phyloP scores from a whole-genome alignment of 1,140 invertebrate species.

The Galleria mellonella region DNA sequence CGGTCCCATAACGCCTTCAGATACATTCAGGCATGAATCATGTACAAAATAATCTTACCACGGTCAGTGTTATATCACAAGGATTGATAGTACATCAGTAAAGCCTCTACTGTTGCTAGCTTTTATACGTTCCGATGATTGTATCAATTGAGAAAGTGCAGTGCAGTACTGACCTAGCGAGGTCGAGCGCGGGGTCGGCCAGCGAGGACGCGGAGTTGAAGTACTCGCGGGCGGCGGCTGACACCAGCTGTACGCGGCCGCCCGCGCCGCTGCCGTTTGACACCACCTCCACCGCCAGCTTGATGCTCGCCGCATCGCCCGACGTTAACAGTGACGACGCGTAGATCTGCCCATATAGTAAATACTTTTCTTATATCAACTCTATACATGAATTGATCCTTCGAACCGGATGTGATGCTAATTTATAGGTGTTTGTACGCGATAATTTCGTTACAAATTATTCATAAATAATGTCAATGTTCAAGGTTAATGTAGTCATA shows the following conservation, averaged over 20 bases:
- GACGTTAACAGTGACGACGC: constrained; percentile 44
- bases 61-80: too few species aligned
- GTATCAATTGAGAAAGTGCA: too few species aligned
- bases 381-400: neutral
- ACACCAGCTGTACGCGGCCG: constrained; percentile 25
- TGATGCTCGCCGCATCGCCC: constrained; percentile 38
- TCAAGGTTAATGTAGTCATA: constrained; percentile 6
- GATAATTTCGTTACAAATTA: too few species aligned
- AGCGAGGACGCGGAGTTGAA: constrained; percentile 50
- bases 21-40: neutral
- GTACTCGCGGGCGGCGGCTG: constrained; percentile 41
- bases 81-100: neutral
- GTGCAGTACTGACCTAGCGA: constrained; percentile 32
- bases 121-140: too few species aligned
- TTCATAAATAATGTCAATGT: too few species aligned
- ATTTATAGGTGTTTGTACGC: neutral
- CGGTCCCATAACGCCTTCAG: too few species aligned
- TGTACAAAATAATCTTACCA: too few species aligned
- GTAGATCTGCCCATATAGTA: constrained; percentile 34
- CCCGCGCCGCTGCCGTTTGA: constrained; percentile 1
- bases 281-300: constrained; percentile 32
- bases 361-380: too few species aligned
- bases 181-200: constrained; percentile 38
- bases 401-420: neutral
- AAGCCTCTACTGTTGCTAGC: too few species aligned